These are phyloP conservation scores for Taphrorychus bicolor DNA, from an alignment of 2,888 invertebrate species.

Conservation along the genomic window DNA sequence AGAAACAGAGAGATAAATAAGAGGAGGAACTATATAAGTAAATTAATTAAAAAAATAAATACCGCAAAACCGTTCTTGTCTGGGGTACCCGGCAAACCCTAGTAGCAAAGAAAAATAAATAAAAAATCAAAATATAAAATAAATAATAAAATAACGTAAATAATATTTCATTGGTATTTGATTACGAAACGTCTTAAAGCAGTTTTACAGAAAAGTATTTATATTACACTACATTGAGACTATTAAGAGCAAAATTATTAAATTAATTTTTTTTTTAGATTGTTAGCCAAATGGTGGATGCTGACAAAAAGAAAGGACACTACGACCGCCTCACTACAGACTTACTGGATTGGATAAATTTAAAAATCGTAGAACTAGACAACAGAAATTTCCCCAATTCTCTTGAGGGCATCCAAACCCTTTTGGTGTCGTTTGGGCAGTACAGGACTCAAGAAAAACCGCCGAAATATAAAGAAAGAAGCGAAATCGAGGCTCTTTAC, in stretches of 20 bases:
- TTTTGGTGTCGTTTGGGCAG: conserved; percentile 89
- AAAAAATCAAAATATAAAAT: too few species aligned
- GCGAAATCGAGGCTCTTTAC: conserved; percentile 95
- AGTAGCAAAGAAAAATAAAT: too few species aligned
- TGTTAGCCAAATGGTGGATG: conserved; percentile 94
- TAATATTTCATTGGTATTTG: too few species aligned
- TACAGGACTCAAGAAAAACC: conserved; percentile 98
- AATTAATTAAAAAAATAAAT: too few species aligned
- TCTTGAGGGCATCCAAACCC: conserved; percentile 91
- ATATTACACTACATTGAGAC: neutral
- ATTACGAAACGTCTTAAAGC: too few species aligned
- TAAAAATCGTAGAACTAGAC: conserved; percentile 82
- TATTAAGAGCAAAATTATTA: neutral
- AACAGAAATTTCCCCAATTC: conserved; percentile 92
- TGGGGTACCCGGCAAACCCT: too few species aligned
- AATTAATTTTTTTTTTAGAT: conserved; percentile 82
- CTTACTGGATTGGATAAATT: conserved; percentile 91
- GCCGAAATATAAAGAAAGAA: conserved; percentile 95
- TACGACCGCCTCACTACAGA: conserved; percentile 86
- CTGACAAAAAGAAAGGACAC: conserved; percentile 88
- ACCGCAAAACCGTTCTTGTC: too few species aligned
- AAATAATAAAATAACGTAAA: too few species aligned
- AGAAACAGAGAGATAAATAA: too few species aligned
- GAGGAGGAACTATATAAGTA: too few species aligned
- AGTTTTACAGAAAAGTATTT: too few species aligned